These are phyloP conservation scores for Drosophila ustulata DNA, from an alignment of 2,888 invertebrate species.

Conservation along the genomic window DNA sequence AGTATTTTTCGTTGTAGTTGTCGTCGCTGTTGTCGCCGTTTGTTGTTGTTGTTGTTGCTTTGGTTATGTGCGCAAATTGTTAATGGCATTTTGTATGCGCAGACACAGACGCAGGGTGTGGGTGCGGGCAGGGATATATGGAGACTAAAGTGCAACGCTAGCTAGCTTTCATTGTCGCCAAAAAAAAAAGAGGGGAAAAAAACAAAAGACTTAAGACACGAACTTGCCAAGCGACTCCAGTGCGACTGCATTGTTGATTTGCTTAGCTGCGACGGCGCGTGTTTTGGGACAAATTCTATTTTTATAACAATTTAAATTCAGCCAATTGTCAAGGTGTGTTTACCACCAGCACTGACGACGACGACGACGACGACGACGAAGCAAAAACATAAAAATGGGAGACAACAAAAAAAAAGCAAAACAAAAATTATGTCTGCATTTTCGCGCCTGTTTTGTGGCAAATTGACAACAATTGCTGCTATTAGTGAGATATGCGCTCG, in stretches of 20 bases:
- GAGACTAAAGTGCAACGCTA: constrained; percentile 63
- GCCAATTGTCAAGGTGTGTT: constrained; percentile 79
- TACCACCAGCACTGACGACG: constrained; percentile 19
- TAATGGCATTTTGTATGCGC: constrained; percentile 72
- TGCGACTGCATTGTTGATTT: constrained; percentile 53
- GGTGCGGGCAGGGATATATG: constrained; percentile 9
- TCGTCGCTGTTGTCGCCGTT: constrained; percentile 11
- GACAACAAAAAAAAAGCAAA: constrained; percentile 15
- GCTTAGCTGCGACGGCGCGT: constrained; percentile 54
- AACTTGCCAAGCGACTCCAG: constrained; percentile 59
- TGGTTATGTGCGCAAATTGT: constrained; percentile 67
- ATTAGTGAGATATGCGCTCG: constrained; percentile 62
- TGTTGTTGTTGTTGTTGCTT: constrained; percentile 43
- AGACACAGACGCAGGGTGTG: constrained; percentile 29
- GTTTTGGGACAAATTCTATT: constrained; percentile 81
- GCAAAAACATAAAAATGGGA: constrained; percentile 11
- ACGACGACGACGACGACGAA: not conserved
- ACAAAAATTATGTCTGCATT: constrained; percentile 70
- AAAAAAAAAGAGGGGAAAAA: constrained; percentile 32
- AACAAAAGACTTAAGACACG: constrained; percentile 78
- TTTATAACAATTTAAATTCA: constrained; percentile 79
- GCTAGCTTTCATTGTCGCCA: constrained; percentile 77
- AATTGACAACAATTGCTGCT: constrained; percentile 81
- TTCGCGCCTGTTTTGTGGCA: constrained; percentile 80
- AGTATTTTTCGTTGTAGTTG: constrained; percentile 32